Percentiles rank a stretch among this genome's conserved stretches.
phyloP scores from a whole-genome alignment of 92 coral and sea anemone genomes.

The Muricea muricata region DNA sequence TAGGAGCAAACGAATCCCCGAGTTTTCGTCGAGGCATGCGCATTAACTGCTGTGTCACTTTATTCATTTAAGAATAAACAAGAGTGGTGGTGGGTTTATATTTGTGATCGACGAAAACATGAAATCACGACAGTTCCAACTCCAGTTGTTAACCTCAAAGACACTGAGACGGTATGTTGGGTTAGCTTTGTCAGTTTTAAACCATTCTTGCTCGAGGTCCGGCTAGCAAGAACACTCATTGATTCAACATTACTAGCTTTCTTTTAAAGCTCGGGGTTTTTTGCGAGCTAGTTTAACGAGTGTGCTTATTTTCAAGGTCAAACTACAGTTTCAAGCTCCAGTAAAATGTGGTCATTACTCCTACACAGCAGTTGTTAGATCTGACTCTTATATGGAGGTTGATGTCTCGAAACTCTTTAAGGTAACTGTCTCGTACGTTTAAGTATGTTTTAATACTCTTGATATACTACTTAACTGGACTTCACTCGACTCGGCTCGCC shows the following conservation, averaged over 20 bases:
- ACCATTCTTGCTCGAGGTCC: background rate
- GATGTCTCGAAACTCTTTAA: constrained; percentile 86
- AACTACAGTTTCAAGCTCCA: constrained; percentile 93
- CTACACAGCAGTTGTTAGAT: constrained; percentile 81
- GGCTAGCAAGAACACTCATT: background rate
- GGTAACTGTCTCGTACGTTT: constrained; percentile 67
- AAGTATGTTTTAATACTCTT: too few species aligned
- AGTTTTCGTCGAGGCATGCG: too few species aligned
- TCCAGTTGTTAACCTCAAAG: constrained; percentile 79
- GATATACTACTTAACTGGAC: too few species aligned
- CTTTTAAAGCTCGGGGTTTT: too few species aligned
- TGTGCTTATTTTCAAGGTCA: constrained; percentile 72
- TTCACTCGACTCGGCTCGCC: too few species aligned
- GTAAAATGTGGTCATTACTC: constrained; percentile 77
- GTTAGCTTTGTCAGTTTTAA: background rate
- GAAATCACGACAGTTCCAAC: constrained; percentile 82
- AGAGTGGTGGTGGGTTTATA: constrained; percentile 99
- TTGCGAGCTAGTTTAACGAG: too few species aligned
- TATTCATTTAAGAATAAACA: constrained; percentile 79
- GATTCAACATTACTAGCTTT: background rate
- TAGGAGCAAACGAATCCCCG: constrained; percentile 32
- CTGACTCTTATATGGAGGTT: constrained; percentile 88
- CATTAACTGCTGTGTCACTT: too few species aligned
- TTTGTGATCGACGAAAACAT: constrained; percentile 80
- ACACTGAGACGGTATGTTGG: constrained; percentile 69